These are phyloP conservation scores for Gambusia affinis DNA, from an alignment of 2,113 vertebrate species.

Conservation along the genomic window DNA sequence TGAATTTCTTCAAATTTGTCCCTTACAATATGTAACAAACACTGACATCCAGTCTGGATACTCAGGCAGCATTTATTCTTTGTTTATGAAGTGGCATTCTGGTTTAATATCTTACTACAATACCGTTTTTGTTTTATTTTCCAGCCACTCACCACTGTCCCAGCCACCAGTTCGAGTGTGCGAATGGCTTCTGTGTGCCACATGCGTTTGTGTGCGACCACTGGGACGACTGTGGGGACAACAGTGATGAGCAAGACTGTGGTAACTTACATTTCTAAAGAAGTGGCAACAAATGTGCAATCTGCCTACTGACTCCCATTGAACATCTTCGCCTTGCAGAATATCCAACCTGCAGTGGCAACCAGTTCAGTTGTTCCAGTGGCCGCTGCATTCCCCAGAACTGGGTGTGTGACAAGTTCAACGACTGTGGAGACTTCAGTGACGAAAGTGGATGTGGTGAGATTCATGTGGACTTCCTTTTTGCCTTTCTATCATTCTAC, in stretches of 20 bases:
- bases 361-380: slow-evolving; percentile 73
- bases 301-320: not conserved
- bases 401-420: slow-evolving; percentile 79
- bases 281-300: not conserved
- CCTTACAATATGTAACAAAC: too few species aligned
- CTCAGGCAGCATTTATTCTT: not conserved
- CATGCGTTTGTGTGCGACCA: slow-evolving; percentile 75
- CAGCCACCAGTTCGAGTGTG: slow-evolving; percentile 71
- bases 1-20: too few species aligned
- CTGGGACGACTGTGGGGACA: slow-evolving; percentile 79
- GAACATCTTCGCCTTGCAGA: slow-evolving; percentile 36
- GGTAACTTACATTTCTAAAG: slow-evolving; percentile 49
- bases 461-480: slow-evolving; percentile 5
- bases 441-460: slow-evolving; percentile 81
- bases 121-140: slow-evolving; percentile 5
- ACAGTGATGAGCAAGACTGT: slow-evolving; percentile 77
- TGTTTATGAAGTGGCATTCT: not conserved
- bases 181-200: slow-evolving; percentile 74
- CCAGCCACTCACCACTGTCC: slow-evolving; percentile 63
- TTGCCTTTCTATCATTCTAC: not conserved
- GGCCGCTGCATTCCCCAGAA: slow-evolving; percentile 77
- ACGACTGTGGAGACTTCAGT: slow-evolving; percentile 79
- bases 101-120: not conserved
- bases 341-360: slow-evolving; percentile 73
- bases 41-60: too few species aligned